Evolutionary conservation across 2,113 vertebrate species (phyloP).

Genomic region (Mungos mungo): DNA sequence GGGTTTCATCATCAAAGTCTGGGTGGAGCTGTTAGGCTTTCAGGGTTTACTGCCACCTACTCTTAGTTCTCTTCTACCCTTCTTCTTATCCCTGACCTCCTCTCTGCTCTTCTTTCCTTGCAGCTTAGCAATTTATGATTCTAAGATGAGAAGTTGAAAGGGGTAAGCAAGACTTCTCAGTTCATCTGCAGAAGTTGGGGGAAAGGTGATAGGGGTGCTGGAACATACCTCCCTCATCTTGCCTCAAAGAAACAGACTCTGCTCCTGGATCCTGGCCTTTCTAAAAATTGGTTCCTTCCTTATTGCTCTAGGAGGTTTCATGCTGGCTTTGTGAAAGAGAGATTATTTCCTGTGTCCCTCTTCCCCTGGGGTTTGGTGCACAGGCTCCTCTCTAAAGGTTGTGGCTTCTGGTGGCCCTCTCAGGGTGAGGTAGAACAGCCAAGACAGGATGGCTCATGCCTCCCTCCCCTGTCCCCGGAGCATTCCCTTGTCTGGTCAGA

Average conservation of each 20-base stretch:
- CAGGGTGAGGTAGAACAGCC: not conserved
- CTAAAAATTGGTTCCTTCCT: not conserved
- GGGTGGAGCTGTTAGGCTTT: not conserved
- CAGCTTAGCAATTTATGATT: not conserved
- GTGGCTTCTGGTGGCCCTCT: not conserved
- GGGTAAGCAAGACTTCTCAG: not conserved
- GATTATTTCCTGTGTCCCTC: not conserved
- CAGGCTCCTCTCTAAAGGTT: not conserved
- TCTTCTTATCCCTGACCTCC: not conserved
- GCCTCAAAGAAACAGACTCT: not conserved
- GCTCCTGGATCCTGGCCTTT: not conserved
- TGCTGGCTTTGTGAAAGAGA: not conserved
- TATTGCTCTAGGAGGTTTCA: not conserved
- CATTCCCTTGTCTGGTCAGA: not conserved
- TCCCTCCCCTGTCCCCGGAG: not conserved
- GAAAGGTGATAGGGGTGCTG: not conserved
- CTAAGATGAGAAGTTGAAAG: not conserved
- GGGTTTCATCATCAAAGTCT: not conserved
- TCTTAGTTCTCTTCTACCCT: not conserved
- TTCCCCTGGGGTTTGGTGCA: not conserved
- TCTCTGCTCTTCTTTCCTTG: not conserved
- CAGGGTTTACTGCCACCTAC: not conserved
- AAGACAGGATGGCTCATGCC: not conserved
- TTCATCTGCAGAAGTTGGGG: not conserved
- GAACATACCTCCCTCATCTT: not conserved